A percentile compares a stretch with the other conserved stretches of the same genome.
Conservation (phyloP, 2,797 vertebrate species). For the Chaunax sp. region DNA sequence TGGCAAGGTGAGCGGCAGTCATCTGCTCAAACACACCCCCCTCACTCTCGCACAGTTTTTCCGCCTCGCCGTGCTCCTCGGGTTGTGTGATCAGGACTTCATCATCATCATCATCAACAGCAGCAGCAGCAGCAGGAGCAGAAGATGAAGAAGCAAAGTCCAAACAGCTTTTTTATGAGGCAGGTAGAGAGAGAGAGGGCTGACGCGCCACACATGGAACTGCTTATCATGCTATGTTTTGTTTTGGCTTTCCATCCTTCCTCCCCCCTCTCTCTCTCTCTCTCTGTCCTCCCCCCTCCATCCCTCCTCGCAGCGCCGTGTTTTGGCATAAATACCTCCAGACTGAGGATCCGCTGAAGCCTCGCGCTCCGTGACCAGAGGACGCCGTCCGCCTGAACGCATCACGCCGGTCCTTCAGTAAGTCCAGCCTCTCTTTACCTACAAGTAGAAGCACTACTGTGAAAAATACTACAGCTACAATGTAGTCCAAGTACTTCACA, state of each 20-base stretch:
- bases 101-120: conserved; percentile 45
- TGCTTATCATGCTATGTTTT: conserved; percentile 94
- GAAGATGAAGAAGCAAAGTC: conserved; percentile 38
- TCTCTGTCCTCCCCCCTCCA: conserved; percentile 35
- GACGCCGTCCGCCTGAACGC: not conserved
- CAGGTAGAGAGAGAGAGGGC: conserved; percentile 91
- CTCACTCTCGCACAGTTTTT: conserved; percentile 57
- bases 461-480: no score
- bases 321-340: conserved; percentile 70
- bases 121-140: conserved; percentile 25
- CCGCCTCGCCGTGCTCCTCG: conserved; percentile 90
- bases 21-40: conserved; percentile 83
- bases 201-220: conserved; percentile 90
- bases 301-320: conserved; percentile 41
- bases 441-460: no score
- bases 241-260: conserved; percentile 80
- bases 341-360: conserved; percentile 34
- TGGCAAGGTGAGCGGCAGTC: conserved; percentile 99
- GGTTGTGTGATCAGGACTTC: conserved; percentile 84
- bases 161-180: conserved; percentile 75
- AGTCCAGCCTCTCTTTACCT: conserved; percentile 13
- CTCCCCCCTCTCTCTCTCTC: not conserved
- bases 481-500: no score
- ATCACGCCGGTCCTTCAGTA: conserved; percentile 1
- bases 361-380: not conserved